phyloP scores from a whole-genome alignment of 2,888 invertebrate genomes.

The Helicoverpa assulta region DNA sequence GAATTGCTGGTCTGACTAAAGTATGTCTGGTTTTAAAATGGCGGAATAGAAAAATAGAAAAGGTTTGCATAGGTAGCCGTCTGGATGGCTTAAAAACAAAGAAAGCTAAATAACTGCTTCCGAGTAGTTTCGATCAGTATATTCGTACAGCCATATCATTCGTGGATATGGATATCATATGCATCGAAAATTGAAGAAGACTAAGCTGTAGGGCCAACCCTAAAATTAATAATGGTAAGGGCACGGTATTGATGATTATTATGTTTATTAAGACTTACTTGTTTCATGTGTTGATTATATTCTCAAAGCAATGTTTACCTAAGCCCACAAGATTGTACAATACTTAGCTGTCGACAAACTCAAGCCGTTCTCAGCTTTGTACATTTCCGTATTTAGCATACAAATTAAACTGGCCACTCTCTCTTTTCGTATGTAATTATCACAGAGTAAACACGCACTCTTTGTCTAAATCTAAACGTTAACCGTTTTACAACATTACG shows the following conservation, averaged over 20 bases:
- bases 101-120: too few species aligned
- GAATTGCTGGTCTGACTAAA: neutral
- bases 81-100: too few species aligned
- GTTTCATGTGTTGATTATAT: neutral
- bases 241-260: neutral
- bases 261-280: neutral
- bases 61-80: too few species aligned
- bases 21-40: neutral
- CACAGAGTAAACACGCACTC: constrained; percentile 28
- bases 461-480: constrained; percentile 49
- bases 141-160: too few species aligned
- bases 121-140: too few species aligned
- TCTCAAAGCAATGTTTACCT: neutral
- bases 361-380: constrained; percentile 1
- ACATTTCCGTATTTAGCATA: constrained; percentile 47
- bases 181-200: too few species aligned
- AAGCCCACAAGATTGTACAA: neutral
- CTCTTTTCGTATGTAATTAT: constrained; percentile 55
- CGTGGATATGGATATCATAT: too few species aligned
- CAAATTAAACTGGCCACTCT: constrained; percentile 53
- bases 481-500: constrained; percentile 22
- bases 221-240: neutral
- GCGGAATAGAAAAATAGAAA: too few species aligned
- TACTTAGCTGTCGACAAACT: constrained; percentile 7
- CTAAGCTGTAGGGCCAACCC: too few species aligned